Base-by-base conservation (phyloP, 2,797 vertebrate genomes). In the Enteromius paludinosus region DNA sequence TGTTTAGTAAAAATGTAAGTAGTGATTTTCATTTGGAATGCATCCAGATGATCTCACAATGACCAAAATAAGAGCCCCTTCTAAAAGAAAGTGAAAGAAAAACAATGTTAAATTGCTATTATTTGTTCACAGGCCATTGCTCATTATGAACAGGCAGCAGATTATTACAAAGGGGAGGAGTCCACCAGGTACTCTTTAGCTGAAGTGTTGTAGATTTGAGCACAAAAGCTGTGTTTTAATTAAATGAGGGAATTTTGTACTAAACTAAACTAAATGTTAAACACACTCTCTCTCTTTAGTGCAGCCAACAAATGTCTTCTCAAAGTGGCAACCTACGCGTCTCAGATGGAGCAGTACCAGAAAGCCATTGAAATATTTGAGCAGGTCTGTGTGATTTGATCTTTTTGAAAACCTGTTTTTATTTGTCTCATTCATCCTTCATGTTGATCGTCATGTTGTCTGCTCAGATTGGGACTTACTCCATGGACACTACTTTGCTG, bases 151-250 rank as follows among this genome's bases (percentile, higher is more conserved):
- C 95, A 96, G 86, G 94, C 95, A 0, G 95, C 94, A 3, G 95
- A 96, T 87, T 96, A 95, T 87, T 96, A 94, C 90, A 96, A 95
- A 89, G 94, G 95, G 25, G 95, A 96, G 85, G 95, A 96, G 76
- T 95, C 95, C 45, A 95, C 93, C 90, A 96, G 95, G 95, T 96
- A 92, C 18, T 56, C 43, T 62, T 59, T 25, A 9, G 18, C 18
- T 20, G 0, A 33, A 45, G 4, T 70, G 47, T 56, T 69, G n/a
- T 30, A 43, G 64, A 69, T 61, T 41, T 30, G 18, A 33, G 23
- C 11, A 69, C 33, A 25, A 28, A 43, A 1, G 18, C 28, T 30
- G 23, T 79, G 23, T 79, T 78, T 14, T 20, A 52, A 52, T 52
- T 33, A 14, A 56, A 45, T 14, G 1, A 77, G 1, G 18, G 10